These are phyloP conservation scores for Lerista edwardsae DNA, from an alignment of 2,797 vertebrate genomes.

Conservation along the genomic window DNA sequence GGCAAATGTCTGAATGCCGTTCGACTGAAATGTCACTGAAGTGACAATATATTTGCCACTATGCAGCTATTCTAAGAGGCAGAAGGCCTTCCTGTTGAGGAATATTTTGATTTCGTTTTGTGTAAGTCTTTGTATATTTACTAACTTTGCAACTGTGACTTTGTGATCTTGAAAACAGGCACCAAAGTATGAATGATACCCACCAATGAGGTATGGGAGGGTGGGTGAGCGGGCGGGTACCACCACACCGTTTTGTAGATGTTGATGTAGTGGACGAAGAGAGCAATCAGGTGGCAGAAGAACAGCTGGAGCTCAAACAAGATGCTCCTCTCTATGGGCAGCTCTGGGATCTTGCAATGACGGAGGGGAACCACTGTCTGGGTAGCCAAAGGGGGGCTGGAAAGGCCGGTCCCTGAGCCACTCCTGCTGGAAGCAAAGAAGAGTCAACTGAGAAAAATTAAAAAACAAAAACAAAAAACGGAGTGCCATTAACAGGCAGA, in stretches of 20 bases:
- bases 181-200: constrained; percentile 60
- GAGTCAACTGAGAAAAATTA: not conserved
- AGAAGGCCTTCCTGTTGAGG: not conserved
- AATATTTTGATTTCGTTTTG: not conserved
- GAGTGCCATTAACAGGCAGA: not conserved
- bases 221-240: constrained; percentile 94
- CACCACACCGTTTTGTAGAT: constrained; percentile 99
- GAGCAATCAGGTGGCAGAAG: constrained; percentile 94
- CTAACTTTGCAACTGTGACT: not conserved
- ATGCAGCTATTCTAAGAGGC: not conserved
- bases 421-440: constrained; percentile 78
- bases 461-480: not conserved
- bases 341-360: constrained; percentile 96
- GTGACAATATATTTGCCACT: too few species aligned
- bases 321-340: constrained; percentile 90
- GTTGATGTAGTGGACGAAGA: constrained; percentile 98
- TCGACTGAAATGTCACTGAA: too few species aligned
- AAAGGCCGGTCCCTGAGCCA: constrained; percentile 90
- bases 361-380: constrained; percentile 94
- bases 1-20: too few species aligned
- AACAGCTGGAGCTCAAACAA: constrained; percentile 96
- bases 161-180: not conserved
- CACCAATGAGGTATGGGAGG: constrained; percentile 96
- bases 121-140: too few species aligned
- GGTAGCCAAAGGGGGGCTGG: constrained; percentile 93